Evolutionary conservation across 2,888 invertebrate genomes (phyloP).

Genomic region (Holacanthella duospinosa): DNA sequence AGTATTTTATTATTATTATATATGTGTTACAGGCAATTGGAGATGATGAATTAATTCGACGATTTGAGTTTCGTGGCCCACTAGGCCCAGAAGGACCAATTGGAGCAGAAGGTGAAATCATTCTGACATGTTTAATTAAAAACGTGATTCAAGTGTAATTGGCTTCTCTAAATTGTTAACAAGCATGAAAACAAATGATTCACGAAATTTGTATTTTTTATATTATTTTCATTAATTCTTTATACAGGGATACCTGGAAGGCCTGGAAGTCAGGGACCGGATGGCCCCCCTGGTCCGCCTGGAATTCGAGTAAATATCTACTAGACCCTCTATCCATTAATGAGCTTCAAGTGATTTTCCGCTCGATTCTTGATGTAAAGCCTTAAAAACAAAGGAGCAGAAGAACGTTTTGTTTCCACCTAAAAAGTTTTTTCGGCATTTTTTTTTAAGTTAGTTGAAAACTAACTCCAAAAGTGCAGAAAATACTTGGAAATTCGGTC

Average conservation of each 20-base stretch:
- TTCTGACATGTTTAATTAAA: not conserved
- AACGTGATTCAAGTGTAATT: slow-evolving; percentile 5
- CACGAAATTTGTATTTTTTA: not conserved
- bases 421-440: too few relatives aligned
- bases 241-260: not conserved
- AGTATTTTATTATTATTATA: not conserved
- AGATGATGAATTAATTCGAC: slow-evolving; percentile 16
- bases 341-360: not conserved
- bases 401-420: not conserved
- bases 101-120: slow-evolving; percentile 1
- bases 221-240: not conserved
- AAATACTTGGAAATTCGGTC: too few relatives aligned
- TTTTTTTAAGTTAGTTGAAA: too few relatives aligned
- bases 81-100: slow-evolving; percentile 13
- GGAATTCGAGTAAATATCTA: not conserved
- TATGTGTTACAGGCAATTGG: slow-evolving; percentile 22
- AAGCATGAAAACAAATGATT: not conserved
- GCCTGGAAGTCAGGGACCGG: slow-evolving; percentile 16
- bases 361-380: too few relatives aligned
- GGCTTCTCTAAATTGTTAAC: not conserved
- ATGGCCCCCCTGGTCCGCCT: not conserved
- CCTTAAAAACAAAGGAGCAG: too few relatives aligned
- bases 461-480: too few relatives aligned
- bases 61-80: slow-evolving; percentile 25
- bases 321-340: not conserved